These are phyloP conservation scores for Apamea crenata DNA, from an alignment of 2,888 invertebrate genomes.

Conservation along the genomic window DNA sequence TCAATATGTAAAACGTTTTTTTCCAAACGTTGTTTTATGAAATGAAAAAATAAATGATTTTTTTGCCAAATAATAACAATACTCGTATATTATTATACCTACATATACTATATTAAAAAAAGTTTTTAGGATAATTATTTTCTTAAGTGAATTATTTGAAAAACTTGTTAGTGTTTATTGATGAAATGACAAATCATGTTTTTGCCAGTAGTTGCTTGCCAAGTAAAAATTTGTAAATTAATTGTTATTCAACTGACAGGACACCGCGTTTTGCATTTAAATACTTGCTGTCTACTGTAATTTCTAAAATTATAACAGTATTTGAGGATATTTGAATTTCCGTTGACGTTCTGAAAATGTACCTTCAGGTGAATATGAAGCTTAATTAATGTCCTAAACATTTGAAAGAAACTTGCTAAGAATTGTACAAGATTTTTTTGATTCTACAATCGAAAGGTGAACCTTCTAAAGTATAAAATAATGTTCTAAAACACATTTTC, in stretches of 20 bases:
- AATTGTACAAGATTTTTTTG: neutral
- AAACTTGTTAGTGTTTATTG: no score
- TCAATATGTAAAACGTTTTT: no score
- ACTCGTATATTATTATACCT: no score
- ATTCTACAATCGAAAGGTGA: neutral
- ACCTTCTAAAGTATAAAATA: neutral
- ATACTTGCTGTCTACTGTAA: neutral
- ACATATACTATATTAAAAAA: no score
- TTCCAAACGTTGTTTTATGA: no score
- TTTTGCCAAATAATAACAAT: no score
- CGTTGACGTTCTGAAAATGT: neutral
- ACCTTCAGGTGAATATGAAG: neutral
- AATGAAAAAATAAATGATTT: no score
- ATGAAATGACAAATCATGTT: neutral
- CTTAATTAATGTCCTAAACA: neutral
- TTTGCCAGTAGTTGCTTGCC: neutral
- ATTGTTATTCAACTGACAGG: neutral
- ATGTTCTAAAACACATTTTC: slow-evolving; percentile 11
- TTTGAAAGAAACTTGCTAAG: neutral
- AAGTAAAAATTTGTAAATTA: neutral
- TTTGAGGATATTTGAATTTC: neutral
- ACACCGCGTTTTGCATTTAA: neutral
- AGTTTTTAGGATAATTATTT: no score
- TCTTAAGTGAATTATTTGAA: no score
- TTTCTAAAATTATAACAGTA: neutral